Percentiles rank a stretch among this genome's conserved stretches.
phyloP scores from a whole-genome alignment of 2,888 invertebrate species.

The Antheraea assamensis region DNA sequence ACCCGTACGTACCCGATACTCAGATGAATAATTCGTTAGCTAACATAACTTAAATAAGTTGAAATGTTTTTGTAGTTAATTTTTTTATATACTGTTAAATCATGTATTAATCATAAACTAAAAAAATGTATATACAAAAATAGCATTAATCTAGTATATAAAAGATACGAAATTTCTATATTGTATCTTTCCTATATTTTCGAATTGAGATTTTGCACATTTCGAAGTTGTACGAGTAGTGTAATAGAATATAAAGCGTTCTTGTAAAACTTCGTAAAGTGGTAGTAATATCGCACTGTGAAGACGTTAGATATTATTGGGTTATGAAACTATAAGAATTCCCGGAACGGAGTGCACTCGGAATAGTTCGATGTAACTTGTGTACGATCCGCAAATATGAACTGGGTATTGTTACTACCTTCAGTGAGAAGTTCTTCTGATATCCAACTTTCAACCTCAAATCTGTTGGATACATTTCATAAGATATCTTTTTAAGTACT shows the following conservation, averaged over 20 bases:
- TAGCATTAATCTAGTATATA: too few relatives aligned
- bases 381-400: conserved; percentile 42
- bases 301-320: conserved; percentile 60
- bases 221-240: conserved; percentile 33
- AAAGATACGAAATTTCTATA: not conserved
- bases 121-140: too few relatives aligned
- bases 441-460: conserved; percentile 20
- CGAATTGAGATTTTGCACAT: conserved; percentile 7
- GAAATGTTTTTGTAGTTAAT: too few relatives aligned
- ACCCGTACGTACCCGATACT: too few relatives aligned
- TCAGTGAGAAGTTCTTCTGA: conserved; percentile 19
- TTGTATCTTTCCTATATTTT: not conserved
- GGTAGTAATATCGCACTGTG: conserved; percentile 51
- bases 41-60: too few relatives aligned
- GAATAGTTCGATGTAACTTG: conserved; percentile 57
- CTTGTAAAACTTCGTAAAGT: conserved; percentile 51
- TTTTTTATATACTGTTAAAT: too few relatives aligned
- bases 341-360: conserved; percentile 50
- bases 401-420: conserved; percentile 18
- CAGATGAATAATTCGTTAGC: too few relatives aligned
- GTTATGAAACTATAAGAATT: conserved; percentile 67
- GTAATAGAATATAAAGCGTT: conserved; percentile 40
- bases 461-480: conserved; percentile 16
- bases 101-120: too few relatives aligned
- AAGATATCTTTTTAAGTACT: not conserved